Evolutionary conservation across 2,797 vertebrate species (phyloP).

Genomic region (Macrochelys suwanniensis): DNA sequence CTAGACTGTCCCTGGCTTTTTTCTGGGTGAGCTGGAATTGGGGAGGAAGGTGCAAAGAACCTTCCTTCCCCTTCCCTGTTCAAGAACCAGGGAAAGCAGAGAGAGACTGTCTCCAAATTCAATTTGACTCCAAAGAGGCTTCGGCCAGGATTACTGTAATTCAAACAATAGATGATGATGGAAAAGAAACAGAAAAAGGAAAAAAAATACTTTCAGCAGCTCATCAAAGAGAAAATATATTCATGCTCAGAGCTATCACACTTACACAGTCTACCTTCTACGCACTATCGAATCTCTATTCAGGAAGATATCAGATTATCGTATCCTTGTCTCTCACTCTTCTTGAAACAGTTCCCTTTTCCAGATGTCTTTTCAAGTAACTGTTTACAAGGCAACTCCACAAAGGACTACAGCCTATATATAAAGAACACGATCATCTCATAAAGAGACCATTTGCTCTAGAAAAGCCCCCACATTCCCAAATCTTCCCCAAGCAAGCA

Average conservation of each 20-base stretch:
- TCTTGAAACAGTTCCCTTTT: background rate
- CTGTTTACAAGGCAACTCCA: background rate
- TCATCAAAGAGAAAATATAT: background rate
- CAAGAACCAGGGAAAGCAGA: background rate
- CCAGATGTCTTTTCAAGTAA: background rate
- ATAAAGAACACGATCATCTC: background rate
- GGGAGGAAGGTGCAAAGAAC: background rate
- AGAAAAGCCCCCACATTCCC: background rate
- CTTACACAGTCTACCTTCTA: background rate
- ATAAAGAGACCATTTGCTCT: background rate
- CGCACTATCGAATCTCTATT: background rate
- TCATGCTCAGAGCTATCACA: background rate
- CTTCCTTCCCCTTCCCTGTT: background rate
- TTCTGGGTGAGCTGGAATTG: background rate
- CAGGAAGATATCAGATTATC: background rate
- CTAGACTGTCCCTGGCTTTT: background rate
- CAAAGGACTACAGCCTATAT: background rate
- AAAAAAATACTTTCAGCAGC: background rate
- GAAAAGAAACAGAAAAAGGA: background rate
- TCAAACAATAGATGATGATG: background rate
- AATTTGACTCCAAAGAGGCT: background rate
- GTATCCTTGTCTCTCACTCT: background rate
- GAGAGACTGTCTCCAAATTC: background rate
- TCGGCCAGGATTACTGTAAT: background rate
- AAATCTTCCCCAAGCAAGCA: background rate